These are phyloP conservation scores for Toxotes chatareus DNA, from an alignment of 2,113 vertebrate genomes.

Conservation along the genomic window DNA sequence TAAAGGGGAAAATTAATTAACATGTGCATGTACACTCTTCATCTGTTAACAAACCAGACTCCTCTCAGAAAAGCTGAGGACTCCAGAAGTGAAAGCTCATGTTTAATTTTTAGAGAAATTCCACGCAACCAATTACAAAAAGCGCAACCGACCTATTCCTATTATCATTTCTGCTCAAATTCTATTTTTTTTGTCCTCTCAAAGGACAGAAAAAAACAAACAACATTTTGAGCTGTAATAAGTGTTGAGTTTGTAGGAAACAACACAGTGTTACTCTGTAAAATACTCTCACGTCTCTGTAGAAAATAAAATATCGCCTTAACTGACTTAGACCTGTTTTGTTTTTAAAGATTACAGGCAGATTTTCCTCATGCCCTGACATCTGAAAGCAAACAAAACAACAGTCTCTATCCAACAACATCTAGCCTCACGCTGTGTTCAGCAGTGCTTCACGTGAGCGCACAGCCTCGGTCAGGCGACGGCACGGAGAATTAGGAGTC, in stretches of 20 bases:
- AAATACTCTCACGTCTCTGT: not conserved
- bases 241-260: not conserved
- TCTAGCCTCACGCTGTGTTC: slow-evolving; percentile 45
- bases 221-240: not conserved
- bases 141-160: not conserved
- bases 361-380: not conserved
- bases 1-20: slow-evolving; percentile 38
- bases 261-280: not conserved
- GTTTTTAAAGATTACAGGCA: not conserved
- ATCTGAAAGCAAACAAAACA: not conserved
- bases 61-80: not conserved
- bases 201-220: not conserved
- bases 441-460: slow-evolving; percentile 76
- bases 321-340: slow-evolving; percentile 11
- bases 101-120: not conserved
- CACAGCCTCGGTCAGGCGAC: slow-evolving; percentile 80
- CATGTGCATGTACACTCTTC: slow-evolving; percentile 15
- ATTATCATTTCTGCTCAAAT: not conserved
- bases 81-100: not conserved
- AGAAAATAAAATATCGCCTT: not conserved
- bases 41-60: slow-evolving; percentile 17
- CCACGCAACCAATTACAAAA: not conserved
- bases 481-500: slow-evolving; percentile 81
- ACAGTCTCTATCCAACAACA: not conserved
- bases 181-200: not conserved